Conservation (phyloP, 2,113 vertebrate species). For the Sturnus vulgaris region DNA sequence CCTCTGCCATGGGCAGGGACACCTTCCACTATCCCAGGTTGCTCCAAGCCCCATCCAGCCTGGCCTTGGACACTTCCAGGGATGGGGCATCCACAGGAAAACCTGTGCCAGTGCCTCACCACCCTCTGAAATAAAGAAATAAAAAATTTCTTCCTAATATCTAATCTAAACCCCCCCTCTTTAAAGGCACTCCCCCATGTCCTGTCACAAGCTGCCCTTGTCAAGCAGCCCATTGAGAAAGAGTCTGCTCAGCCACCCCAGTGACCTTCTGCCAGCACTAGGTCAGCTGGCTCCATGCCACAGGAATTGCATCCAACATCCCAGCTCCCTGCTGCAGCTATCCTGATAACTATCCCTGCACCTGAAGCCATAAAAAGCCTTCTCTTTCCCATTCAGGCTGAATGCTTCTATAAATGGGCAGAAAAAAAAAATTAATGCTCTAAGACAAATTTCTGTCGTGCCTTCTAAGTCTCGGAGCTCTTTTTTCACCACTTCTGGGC, state of each 20-base stretch:
- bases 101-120: background rate
- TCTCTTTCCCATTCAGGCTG: background rate
- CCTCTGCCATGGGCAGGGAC: background rate
- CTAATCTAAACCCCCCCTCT: background rate
- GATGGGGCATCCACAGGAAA: background rate
- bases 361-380: background rate
- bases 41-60: background rate
- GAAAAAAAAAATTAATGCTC: background rate
- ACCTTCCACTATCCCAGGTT: fast-evolving
- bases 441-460: background rate
- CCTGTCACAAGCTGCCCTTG: background rate
- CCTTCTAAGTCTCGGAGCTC: background rate
- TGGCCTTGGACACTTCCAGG: background rate
- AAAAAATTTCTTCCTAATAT: background rate
- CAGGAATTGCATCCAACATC: background rate
- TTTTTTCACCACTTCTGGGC: background rate
- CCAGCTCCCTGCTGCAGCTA: background rate
- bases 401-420: background rate
- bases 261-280: background rate
- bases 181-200: background rate
- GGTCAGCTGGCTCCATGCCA: background rate
- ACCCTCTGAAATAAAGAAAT: too few species aligned
- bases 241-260: background rate
- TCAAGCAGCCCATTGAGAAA: background rate
- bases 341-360: background rate